Base-by-base conservation (phyloP, 2,797 vertebrate genomes). In the Amblyraja radiata region DNA sequence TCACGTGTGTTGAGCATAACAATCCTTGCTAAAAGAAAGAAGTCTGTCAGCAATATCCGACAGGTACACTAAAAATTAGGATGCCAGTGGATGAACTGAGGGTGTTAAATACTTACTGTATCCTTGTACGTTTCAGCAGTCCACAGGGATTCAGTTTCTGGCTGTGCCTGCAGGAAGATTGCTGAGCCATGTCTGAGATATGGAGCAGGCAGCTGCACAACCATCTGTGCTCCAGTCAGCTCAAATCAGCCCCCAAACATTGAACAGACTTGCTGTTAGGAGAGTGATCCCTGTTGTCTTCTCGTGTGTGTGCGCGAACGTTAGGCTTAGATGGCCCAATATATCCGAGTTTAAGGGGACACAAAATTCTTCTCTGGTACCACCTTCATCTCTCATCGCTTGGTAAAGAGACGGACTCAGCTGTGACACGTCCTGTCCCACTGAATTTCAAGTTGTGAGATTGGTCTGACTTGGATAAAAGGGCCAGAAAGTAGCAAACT, bases 161-260 rank as follows among this genome's bases (percentile, higher is more conserved):
- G 5, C 28, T 58, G 61, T 84, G 81, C 81, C 81, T 61, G 81
- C 54, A 84, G 23, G 54, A 61, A 46, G 46, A 61, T 84, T 84
- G 25, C 81, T 5, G 0, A n/a, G 23, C 81, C 54, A n/a, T n/a
- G 81, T 14, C 58, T 84, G 3, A 61, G 54, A 3, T 28, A 61
- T n/a, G 6, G 25, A 84, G 54, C 81, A 84, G 81, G 23, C 81
- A 84, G 81, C 81, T 61, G 54, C 25, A 61, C 54, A 61, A 25
- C 81, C 81, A 84, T 58, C 81, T 84, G 81, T n/a, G 81, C 25
- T 84, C 58, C 54, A 61, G 54, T 84, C 81, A 84, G 10, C 54
- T 28, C 25, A 1, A 23, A 80, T 79, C 78, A 79, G 78, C 78
- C 78, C 78, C 36, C 36, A 18, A 79, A 79, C 32, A 18, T 36